Conservation (phyloP, 2,113 vertebrate species). For the Sylvicapra grimmia region DNA sequence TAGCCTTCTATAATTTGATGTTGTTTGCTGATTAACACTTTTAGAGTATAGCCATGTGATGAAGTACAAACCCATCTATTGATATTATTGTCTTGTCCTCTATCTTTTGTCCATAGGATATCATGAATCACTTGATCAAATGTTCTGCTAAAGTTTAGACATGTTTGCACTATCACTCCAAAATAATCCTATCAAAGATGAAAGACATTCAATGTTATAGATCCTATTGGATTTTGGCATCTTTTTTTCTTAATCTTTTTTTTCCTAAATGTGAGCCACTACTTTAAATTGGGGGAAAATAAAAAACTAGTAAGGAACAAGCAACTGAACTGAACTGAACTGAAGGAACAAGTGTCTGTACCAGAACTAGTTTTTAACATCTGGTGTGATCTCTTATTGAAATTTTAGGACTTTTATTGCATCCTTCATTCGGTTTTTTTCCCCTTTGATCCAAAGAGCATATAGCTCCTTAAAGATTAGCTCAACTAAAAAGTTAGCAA, state of each 20-base stretch:
- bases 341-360: not conserved
- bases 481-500: not conserved
- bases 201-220: constrained; percentile 27
- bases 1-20: not conserved
- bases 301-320: not conserved
- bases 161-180: not conserved
- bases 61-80: not conserved
- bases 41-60: not conserved
- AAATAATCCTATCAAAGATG: not conserved
- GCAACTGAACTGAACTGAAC: too few relatives aligned
- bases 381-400: not conserved
- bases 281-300: not conserved
- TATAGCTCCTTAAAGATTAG: not conserved
- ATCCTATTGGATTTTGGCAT: not conserved
- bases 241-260: not conserved
- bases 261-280: not conserved
- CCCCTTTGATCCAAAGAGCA: not conserved
- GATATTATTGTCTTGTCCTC: not conserved
- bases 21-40: not conserved
- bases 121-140: not conserved
- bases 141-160: not conserved
- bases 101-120: not conserved
- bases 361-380: not conserved
- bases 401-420: not conserved
- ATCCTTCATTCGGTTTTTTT: not conserved